Conservation (phyloP, 2,113 vertebrate genomes). For the Piaya cayana region DNA sequence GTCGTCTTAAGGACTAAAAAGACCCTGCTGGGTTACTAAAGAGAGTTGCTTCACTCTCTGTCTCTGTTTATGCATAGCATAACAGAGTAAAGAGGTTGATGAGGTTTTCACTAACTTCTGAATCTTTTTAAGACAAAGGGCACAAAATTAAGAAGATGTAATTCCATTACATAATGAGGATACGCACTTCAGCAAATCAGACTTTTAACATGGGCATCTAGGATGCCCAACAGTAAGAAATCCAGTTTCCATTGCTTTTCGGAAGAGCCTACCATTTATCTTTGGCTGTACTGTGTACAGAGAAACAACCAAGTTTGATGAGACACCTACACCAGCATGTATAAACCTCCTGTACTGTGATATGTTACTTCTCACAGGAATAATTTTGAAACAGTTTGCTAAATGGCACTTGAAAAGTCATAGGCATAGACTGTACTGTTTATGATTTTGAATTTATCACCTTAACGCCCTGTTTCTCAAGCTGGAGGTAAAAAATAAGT, state of each 20-base stretch:
- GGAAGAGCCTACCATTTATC: neutral
- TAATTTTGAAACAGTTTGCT: neutral
- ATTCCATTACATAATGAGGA: neutral
- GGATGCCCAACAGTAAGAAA: neutral
- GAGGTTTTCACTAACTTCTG: neutral
- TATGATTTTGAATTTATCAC: neutral
- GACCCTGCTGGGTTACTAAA: neutral
- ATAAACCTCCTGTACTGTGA: neutral
- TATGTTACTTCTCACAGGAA: neutral
- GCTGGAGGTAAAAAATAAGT: neutral
- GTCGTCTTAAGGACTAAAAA: neutral
- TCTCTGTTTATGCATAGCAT: neutral
- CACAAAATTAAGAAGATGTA: neutral
- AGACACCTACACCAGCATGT: neutral
- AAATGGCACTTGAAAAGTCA: neutral
- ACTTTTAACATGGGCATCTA: neutral
- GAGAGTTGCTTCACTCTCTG: neutral
- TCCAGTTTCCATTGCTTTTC: neutral
- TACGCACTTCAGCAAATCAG: neutral
- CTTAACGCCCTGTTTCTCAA: neutral
- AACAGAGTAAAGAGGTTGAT: neutral
- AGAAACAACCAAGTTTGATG: neutral
- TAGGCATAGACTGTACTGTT: neutral
- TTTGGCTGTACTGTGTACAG: neutral
- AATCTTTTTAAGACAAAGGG: neutral